phyloP scores from a whole-genome alignment of 64 coral and sea anemone genomes.

The Catalaphyllia jardinei region DNA sequence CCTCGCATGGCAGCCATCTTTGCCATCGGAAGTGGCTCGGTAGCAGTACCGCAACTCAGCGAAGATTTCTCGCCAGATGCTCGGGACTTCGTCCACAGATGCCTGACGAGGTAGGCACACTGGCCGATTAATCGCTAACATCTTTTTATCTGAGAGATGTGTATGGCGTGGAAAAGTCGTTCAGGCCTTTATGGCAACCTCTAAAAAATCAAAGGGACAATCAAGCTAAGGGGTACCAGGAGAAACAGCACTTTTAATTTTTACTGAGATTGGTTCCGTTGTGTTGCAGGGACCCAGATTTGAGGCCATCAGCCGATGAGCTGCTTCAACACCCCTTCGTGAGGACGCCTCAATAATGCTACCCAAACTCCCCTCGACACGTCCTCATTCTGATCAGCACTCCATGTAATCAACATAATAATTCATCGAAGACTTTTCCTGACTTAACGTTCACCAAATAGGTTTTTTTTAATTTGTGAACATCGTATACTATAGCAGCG shows the following conservation, averaged over 20 bases:
- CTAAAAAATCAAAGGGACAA: too few relatives aligned
- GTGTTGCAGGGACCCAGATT: slow-evolving; percentile 60
- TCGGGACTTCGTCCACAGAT: slow-evolving; percentile 61
- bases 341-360: background rate
- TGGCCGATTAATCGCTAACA: too few relatives aligned
- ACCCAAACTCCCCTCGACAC: background rate
- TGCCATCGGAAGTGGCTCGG: slow-evolving; percentile 81
- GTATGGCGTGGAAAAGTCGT: background rate
- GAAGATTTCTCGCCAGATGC: slow-evolving; percentile 69
- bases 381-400: background rate
- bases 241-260: background rate
- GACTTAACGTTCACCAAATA: too few relatives aligned
- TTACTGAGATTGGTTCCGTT: background rate
- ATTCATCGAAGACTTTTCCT: too few relatives aligned
- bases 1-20: slow-evolving; percentile 86
- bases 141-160: background rate
- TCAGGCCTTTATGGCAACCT: background rate
- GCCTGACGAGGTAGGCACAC: slow-evolving; percentile 71
- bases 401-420: too few relatives aligned
- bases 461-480: too few relatives aligned
- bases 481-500: too few relatives aligned
- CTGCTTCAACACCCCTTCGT: slow-evolving; percentile 79
- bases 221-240: background rate
- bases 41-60: slow-evolving; percentile 64
- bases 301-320: slow-evolving; percentile 62